Percentiles rank a stretch among this genome's conserved stretches.
phyloP scores from a whole-genome alignment of 2,888 invertebrate genomes.

The Neoascia interrupta region DNA sequence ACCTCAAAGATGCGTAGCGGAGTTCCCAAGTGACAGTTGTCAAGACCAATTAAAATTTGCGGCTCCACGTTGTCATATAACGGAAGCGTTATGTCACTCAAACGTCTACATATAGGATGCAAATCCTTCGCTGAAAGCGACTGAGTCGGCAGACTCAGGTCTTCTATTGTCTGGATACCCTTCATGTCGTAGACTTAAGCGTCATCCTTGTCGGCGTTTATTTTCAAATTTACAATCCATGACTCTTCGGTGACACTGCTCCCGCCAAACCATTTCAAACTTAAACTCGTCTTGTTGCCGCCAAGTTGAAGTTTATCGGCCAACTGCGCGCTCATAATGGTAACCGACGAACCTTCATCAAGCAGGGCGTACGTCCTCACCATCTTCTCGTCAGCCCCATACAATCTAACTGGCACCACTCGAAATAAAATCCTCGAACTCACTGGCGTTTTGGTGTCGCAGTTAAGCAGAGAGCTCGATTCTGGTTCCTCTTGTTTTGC shows the following conservation, averaged over 20 bases:
- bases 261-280: slow-evolving; percentile 36
- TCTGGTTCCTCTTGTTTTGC: no score
- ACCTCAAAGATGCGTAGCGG: not conserved
- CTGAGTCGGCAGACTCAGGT: not conserved
- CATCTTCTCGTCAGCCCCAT: not conserved
- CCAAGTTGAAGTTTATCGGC: slow-evolving; percentile 19
- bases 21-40: slow-evolving; percentile 15
- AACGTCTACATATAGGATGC: not conserved
- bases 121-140: not conserved
- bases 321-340: slow-evolving; percentile 38
- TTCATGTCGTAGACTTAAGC: not conserved
- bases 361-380: slow-evolving; percentile 29
- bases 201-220: slow-evolving; percentile 4
- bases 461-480: slow-evolving; percentile 15
- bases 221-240: not conserved
- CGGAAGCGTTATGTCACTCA: not conserved
- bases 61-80: slow-evolving; percentile 8
- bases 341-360: slow-evolving; percentile 52
- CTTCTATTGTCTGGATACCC: not conserved
- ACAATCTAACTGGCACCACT: slow-evolving; percentile 47
- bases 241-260: not conserved
- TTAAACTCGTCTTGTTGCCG: slow-evolving; percentile 34
- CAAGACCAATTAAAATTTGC: slow-evolving; percentile 8
- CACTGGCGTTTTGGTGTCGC: not conserved
- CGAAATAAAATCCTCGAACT: slow-evolving; percentile 27